A percentile compares a stretch with the other conserved stretches of the same genome.
phyloP scores from a whole-genome alignment of 2,113 vertebrate genomes.

The Sinocyclocheilus grahami region DNA sequence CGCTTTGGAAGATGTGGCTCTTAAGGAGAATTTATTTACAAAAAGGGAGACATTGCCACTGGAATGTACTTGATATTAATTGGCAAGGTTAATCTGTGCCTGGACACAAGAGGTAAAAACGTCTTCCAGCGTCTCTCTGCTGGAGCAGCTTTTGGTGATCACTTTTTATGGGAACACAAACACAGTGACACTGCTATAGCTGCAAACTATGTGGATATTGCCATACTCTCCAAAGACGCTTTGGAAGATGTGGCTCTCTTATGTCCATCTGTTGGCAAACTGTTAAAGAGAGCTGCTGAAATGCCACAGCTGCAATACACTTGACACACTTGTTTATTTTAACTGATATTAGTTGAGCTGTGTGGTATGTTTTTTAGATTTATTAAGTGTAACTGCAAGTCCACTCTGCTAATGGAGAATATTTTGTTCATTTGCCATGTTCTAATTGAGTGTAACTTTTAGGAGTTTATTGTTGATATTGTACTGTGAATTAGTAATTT shows the following conservation, averaged over 20 bases:
- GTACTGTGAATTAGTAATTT: background rate
- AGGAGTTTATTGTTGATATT: background rate
- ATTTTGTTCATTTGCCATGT: background rate
- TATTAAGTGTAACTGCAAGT: background rate
- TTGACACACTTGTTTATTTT: background rate
- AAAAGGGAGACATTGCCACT: slow-evolving; percentile 45
- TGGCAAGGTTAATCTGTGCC: slow-evolving; percentile 36
- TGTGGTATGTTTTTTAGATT: background rate
- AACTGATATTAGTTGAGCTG: background rate
- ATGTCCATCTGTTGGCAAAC: slow-evolving; percentile 20
- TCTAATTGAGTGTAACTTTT: background rate
- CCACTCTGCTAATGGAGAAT: background rate
- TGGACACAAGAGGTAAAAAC: background rate
- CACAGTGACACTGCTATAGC: slow-evolving; percentile 42
- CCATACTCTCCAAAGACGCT: slow-evolving; percentile 26
- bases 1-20: slow-evolving; percentile 20
- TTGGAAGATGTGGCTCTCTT: slow-evolving; percentile 32
- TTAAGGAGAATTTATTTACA: slow-evolving; percentile 45
- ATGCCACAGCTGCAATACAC: background rate
- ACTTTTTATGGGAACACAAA: background rate
- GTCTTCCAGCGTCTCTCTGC: background rate
- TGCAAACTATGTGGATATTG: slow-evolving; percentile 44
- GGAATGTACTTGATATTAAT: slow-evolving; percentile 42
- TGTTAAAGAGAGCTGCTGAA: slow-evolving; percentile 16
- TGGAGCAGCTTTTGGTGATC: slow-evolving; percentile 18